A percentile compares a stretch with the other conserved stretches of the same genome.
Evolutionary conservation across 2,113 vertebrate species (phyloP).

Genomic region (Cephalopholis sonnerati): DNA sequence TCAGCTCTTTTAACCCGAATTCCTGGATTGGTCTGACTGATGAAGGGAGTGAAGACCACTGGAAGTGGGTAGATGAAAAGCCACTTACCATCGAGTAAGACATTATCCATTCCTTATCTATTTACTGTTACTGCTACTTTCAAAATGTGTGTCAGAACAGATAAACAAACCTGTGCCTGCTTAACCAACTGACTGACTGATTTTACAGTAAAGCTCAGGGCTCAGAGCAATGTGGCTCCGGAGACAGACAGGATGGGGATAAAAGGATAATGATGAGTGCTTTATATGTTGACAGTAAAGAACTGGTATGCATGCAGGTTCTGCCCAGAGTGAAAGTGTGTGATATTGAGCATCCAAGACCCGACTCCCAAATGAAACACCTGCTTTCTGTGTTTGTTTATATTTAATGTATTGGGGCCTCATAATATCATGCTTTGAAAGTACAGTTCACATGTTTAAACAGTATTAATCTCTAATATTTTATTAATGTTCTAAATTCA

Average conservation of each 20-base stretch:
- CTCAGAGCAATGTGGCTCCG: no score
- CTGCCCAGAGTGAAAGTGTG: background rate
- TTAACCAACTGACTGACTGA: background rate
- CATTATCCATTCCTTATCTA: background rate
- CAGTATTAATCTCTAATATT: background rate
- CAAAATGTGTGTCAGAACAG: background rate
- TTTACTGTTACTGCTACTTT: background rate
- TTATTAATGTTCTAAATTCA: background rate
- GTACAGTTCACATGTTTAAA: background rate
- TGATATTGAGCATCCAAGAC: background rate
- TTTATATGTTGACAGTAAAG: background rate
- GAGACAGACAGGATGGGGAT: no score
- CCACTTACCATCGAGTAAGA: accelerated
- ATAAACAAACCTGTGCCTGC: background rate
- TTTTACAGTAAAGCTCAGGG: background rate
- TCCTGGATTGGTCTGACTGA: slow-evolving; percentile 13
- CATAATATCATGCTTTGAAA: background rate
- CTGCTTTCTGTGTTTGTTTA: background rate
- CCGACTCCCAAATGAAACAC: background rate
- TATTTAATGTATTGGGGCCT: background rate
- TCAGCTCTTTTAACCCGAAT: accelerated
- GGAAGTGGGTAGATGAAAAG: slow-evolving; percentile 30
- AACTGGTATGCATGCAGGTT: background rate
- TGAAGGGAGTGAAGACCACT: accelerated
- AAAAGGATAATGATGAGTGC: no score